Evolutionary conservation across 2,888 invertebrate species (phyloP), one percentile per base, ranked within the genome.

Genomic region (Drosophila koepferae): DNA sequence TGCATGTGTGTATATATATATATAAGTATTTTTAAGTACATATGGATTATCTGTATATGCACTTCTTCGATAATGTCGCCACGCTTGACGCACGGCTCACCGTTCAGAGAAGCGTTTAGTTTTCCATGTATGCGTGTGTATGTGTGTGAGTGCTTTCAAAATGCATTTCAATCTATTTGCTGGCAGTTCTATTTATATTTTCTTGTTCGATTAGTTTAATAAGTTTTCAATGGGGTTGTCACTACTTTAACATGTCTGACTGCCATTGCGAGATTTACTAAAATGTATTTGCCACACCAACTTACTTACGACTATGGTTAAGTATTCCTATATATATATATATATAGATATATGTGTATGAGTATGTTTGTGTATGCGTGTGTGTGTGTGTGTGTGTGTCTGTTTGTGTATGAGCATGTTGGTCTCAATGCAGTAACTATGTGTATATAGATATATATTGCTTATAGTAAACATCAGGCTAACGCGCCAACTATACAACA

Each of bases 391-490:
- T 75, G 56, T 65, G 18, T 63, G 31, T 56, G 38, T 6, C 2
- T 51, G 40, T 71, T 28, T 70, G 36, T 70, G 9, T 75, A 28
- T 53, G 73, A 78, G 81, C 81, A 84, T 81, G 66, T 81, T 81
- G 80, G 80, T 81, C 80, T 83, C 83, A 81, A 81, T 81, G 80
- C 80, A 81, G 81, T 81, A 83, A 81, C 80, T 76, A 66, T 76
- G 12, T 66, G 60, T 79, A 55, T 81, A 65, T 46, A 58, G 77
- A 81, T 74, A 82, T 74, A 82, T 92, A 92, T 92, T 92, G 92
- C 92, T 92, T 92, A 91, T 92, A 90, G 89, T 92, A 92, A 92
- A 91, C 91, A 83, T 88, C 72, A 74, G 87, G 84, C 84, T 82
- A 90, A 87, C 86, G 74, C 90, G 81, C 85, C 60, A 75, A 79